phyloP scores from a whole-genome alignment of 2,797 vertebrate genomes.

The Lithobates pipiens region DNA sequence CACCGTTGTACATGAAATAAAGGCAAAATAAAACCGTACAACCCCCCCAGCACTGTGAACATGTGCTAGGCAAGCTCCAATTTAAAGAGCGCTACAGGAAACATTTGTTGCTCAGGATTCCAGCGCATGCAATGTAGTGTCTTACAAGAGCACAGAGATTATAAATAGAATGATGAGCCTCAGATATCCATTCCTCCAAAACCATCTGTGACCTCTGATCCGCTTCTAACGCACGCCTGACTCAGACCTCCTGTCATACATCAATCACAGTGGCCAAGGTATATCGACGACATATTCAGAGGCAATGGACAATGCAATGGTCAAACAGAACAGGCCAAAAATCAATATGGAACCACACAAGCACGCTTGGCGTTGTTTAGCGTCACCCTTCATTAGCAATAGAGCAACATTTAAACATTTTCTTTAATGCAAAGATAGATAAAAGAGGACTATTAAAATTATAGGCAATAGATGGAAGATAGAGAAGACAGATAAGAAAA shows the following conservation, averaged over 20 bases:
- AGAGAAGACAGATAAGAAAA: no score
- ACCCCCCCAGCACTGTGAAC: not conserved
- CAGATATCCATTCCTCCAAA: constrained; percentile 26
- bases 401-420: no score
- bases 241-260: constrained; percentile 16
- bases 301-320: not conserved
- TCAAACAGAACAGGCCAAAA: not conserved
- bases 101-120: not conserved
- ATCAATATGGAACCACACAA: not conserved
- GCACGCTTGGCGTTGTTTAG: not conserved
- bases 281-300: not conserved
- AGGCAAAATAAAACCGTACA: not conserved
- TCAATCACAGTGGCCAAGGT: constrained; percentile 3
- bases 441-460: no score
- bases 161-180: constrained; percentile 18
- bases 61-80: not conserved
- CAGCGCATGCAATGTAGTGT: not conserved
- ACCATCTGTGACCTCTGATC: constrained; percentile 48
- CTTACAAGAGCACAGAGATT: not conserved
- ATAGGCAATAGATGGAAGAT: no score
- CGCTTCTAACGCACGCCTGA: constrained; percentile 10
- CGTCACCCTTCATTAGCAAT: no score
- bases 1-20: no score
- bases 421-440: no score
- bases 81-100: not conserved